These are phyloP conservation scores for Zosterops pallidus DNA, from an alignment of 2,113 vertebrate genomes.

Conservation along the genomic window DNA sequence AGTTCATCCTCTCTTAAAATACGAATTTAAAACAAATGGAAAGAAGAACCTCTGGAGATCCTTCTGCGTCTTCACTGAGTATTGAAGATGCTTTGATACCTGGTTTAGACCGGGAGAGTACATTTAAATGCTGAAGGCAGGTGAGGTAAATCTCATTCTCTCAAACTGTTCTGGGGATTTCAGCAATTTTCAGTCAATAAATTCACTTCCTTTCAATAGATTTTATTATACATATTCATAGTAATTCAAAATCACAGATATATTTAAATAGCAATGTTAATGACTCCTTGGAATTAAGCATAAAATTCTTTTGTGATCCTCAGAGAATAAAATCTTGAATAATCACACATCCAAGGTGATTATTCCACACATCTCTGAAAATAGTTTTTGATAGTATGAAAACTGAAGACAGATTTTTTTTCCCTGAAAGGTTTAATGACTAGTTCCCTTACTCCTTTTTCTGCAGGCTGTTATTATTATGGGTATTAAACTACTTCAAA, in stretches of 20 bases:
- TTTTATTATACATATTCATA: conserved; percentile 18
- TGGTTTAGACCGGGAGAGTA: not conserved
- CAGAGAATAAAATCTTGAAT: conserved; percentile 22
- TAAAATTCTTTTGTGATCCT: conserved; percentile 16
- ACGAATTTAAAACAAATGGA: not conserved
- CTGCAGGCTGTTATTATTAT: not conserved
- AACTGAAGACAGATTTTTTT: not conserved
- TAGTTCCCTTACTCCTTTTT: not conserved
- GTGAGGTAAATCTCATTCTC: conserved; percentile 5
- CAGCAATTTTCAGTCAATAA: conserved; percentile 21
- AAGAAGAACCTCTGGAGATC: not conserved
- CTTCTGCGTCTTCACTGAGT: not conserved
- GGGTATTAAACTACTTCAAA: conserved; percentile 6
- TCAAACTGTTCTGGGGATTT: not conserved
- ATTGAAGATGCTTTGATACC: not conserved
- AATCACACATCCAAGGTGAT: not conserved
- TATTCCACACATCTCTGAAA: not conserved
- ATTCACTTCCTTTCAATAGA: conserved; percentile 9
- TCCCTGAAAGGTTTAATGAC: not conserved
- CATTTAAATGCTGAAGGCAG: not conserved
- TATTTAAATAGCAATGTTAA: conserved; percentile 33
- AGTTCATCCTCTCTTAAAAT: not conserved
- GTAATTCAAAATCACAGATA: not conserved
- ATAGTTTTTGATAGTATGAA: not conserved
- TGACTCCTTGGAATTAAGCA: conserved; percentile 30